Base-by-base conservation (phyloP, 2,113 vertebrate genomes). In the Callionymus lyra region DNA sequence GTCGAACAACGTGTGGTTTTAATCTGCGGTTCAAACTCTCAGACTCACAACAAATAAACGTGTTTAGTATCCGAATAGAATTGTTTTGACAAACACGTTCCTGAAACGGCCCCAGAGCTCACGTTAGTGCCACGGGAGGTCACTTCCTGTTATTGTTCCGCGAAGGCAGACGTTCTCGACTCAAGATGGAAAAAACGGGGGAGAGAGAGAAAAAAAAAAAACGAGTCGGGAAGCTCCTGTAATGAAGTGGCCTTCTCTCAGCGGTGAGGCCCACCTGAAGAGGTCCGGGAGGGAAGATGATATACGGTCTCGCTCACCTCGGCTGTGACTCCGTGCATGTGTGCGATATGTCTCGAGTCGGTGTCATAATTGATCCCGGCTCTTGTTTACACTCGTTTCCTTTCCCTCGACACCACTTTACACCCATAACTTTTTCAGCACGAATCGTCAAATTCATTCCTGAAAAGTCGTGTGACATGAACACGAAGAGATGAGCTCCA, bases 101-200 rank as follows among this genome's bases (percentile, higher is more conserved):
- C 8, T 27, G 21, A 27, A 27, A 27, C 4, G 4, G 21, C 21
- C 4, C 21, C 6, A 13, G 35, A 32, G 27, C 32, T 47, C 37
- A 36, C 46, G 46, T 52, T 4, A 5, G 6, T 43, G 18, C 59
- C n/a, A 18, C 35, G 42, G 53, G 58, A 50, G 41, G 56, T 35
- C 31, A 47, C 14, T 41, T 76, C 68, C 65, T 74, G 62, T 64
- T 70, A 71, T 77, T 72, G 67, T 66, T 71, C 39, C 49, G n/a
- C 21, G 3, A 21, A 44, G 34, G 39, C 16, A 19, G 31, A 53
- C 48, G 41, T 44, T 38, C 51, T 27, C 21, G 21, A 27, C 21
- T 4, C 4, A 27, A 27, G 8, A 27, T 27, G 21, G 21, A 4
- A n/a, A n/a, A n/a, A n/a, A n/a, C n/a, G n/a, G n/a, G n/a, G n/a